A percentile compares a stretch with the other conserved stretches of the same genome.
Conservation (phyloP, 2,113 vertebrate genomes). For the Centropus bengalensis region DNA sequence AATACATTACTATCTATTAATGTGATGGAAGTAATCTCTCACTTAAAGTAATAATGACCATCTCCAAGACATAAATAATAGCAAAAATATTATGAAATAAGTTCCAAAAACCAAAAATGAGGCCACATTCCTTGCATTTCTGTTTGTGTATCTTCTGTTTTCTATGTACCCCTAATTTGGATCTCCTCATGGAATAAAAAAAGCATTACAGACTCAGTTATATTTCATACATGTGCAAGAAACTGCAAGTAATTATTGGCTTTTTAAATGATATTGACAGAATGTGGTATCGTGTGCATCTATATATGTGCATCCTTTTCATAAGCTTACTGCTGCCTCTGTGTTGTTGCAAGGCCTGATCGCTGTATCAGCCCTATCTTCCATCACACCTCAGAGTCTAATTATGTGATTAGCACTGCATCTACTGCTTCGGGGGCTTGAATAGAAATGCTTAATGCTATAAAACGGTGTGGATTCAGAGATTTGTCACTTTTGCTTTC, state of each 20-base stretch:
- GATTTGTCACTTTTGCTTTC: neutral
- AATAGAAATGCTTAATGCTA: neutral
- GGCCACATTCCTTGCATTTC: neutral
- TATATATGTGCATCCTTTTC: neutral
- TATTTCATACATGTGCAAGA: neutral
- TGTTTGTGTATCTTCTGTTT: neutral
- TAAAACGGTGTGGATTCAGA: neutral
- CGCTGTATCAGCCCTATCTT: neutral
- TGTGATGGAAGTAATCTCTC: neutral
- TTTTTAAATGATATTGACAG: neutral
- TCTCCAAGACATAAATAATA: neutral
- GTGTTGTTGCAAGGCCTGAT: neutral
- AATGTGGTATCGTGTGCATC: neutral
- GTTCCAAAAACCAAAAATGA: neutral
- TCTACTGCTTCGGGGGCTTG: neutral
- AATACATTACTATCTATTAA: neutral
- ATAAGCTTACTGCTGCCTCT: neutral
- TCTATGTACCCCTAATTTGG: neutral
- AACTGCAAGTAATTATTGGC: neutral
- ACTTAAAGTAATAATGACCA: neutral
- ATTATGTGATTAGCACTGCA: neutral
- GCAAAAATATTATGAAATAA: neutral
- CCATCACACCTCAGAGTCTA: accelerated
- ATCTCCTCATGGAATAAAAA: neutral
- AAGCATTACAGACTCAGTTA: neutral